phyloP scores from a whole-genome alignment of 2,888 invertebrate species.

The Drosophila anceps region DNA sequence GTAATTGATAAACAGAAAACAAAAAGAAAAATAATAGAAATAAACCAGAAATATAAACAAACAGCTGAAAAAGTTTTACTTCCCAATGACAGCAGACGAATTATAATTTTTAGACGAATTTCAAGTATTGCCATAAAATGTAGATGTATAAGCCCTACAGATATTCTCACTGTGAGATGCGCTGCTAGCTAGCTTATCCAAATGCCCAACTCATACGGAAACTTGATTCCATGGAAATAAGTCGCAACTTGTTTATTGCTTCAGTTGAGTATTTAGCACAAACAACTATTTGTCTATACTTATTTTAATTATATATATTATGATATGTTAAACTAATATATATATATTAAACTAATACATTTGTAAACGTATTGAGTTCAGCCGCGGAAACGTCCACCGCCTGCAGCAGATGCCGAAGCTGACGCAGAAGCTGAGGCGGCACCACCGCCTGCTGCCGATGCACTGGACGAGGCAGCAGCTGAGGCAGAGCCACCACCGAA shows the following conservation, averaged over 20 bases:
- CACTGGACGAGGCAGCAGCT: conserved; percentile 41
- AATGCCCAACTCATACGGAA: neutral
- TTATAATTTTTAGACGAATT: conserved; percentile 1
- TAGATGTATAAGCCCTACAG: neutral
- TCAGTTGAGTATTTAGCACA: neutral
- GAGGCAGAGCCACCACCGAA: conserved; percentile 31
- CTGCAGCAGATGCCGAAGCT: conserved; percentile 17
- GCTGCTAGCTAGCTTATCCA: neutral
- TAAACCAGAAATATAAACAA: conserved; percentile 29
- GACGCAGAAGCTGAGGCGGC: conserved; percentile 37
- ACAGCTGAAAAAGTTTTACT: conserved; percentile 3
- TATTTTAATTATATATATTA: neutral
- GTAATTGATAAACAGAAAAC: conserved; percentile 4
- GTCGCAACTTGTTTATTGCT: neutral
- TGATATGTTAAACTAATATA: neutral
- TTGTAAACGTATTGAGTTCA: conserved; percentile 19
- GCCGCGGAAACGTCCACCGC: conserved; percentile 38
- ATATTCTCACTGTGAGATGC: neutral
- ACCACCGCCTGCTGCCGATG: conserved; percentile 23
- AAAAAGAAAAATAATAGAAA: conserved; percentile 1
- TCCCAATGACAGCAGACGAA: conserved; percentile 2
- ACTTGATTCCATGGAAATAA: neutral
- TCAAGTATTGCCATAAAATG: neutral
- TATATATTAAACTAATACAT: neutral
- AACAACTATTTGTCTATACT: conserved; percentile 2